Conservation (phyloP, 2,797 vertebrate genomes). For the Champsocephalus esox region DNA sequence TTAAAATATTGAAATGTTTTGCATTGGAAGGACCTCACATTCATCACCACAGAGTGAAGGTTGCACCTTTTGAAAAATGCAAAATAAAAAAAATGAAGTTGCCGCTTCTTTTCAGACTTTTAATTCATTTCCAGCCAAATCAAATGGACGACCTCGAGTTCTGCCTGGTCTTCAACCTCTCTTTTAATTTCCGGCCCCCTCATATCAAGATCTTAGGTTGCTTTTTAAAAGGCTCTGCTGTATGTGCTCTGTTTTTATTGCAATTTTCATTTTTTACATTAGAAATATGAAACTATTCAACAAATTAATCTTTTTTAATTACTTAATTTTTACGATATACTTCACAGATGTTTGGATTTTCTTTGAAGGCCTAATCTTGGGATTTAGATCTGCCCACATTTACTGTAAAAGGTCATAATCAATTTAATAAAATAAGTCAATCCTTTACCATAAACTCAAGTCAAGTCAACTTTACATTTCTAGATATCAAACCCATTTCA, state of each 20-base stretch:
- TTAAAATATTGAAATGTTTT: conserved; percentile 26
- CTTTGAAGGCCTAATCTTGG: not conserved
- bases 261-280: too few relatives aligned
- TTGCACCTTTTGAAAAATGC: not conserved
- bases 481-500: not conserved
- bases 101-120: conserved; percentile 30
- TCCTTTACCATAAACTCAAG: not conserved
- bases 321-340: not conserved
- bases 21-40: conserved; percentile 8
- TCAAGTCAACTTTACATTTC: too few relatives aligned
- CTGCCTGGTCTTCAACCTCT: not conserved
- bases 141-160: conserved; percentile 46
- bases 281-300: too few relatives aligned
- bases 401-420: not conserved
- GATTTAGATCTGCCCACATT: not conserved
- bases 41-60: conserved; percentile 41
- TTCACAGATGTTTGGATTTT: not conserved
- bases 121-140: conserved; percentile 38
- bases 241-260: too few relatives aligned
- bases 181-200: not conserved
- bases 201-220: not conserved
- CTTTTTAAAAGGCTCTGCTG: too few relatives aligned
- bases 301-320: not conserved
- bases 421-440: not conserved
- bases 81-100: conserved; percentile 1